Evolutionary conservation across 2,888 invertebrate species (phyloP), one percentile per base, ranked within the genome.

Genomic region (Busseola fusca): DNA sequence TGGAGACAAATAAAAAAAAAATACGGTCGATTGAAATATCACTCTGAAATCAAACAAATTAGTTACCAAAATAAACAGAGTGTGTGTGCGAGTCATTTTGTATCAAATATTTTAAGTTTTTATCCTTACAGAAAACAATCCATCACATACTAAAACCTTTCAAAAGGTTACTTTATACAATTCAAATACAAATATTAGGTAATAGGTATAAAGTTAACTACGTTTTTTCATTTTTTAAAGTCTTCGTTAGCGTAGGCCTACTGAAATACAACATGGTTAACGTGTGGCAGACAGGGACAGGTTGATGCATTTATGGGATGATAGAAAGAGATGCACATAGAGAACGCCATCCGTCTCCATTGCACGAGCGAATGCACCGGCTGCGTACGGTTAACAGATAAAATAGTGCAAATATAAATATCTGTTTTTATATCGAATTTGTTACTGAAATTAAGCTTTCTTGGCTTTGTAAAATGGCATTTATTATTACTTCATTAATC

Each of bases 351-450:
- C 77, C 86, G 89, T 90, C 88, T 90, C 89, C 87, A 88, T 89
- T 92, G 92, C 91, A 91, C 90, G 88, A 90, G 88, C 90, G 91
- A 92, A 90, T 94, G 93, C 93, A 92, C 90, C 87, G 88, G 81
- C 81, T 84, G 91, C 54, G 85, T 87, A 88, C 57, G 60, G 87
- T 84, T 64, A 37, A 72, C 84, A 88, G 62, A 80, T 69, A 67
- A 79, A 80, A 58, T 72, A 56, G 56, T 74, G 34, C 52, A 48
- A 48, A 65, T 58, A 25, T 27, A 64, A 68, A 60, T 76, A 42
- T 76, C n/a, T n/a, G n/a, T n/a, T n/a, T n/a, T n/a, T n/a, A n/a
- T 34, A 34, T 34, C 34, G 14, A 37, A 52, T 50, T 45, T 37
- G 6, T 48, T 40, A 3, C 52, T n/a, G 25, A 14, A 69, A 52